Conservation (phyloP, 1,140 invertebrate genomes). For the Hermetia illucens region DNA sequence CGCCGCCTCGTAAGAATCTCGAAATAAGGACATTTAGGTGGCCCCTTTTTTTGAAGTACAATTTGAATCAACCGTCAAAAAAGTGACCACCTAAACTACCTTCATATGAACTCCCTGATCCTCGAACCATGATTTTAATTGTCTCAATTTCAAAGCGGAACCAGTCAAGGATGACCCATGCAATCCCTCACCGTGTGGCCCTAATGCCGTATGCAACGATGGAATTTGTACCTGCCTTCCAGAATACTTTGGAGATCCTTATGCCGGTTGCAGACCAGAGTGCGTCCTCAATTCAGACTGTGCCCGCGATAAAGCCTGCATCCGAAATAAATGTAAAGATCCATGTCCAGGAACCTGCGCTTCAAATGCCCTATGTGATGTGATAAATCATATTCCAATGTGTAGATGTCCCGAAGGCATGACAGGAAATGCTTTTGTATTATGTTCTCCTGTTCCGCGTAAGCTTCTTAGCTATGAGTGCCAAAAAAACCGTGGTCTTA, state of each 20-base stretch:
- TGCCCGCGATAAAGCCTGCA: conserved; percentile 52
- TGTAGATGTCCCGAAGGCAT: conserved; percentile 55
- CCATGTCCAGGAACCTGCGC: conserved; percentile 65
- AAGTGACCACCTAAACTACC: too few relatives aligned
- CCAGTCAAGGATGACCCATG: conserved; percentile 35
- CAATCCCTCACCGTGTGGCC: conserved; percentile 23
- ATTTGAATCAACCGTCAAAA: conserved; percentile 55
- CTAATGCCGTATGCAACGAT: conserved; percentile 59
- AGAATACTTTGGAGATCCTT: conserved; percentile 50
- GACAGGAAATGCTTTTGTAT: conserved; percentile 61
- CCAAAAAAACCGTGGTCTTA: conserved; percentile 14
- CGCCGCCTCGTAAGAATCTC: conserved; percentile 32
- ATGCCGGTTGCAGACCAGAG: conserved; percentile 58
- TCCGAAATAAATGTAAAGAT: conserved; percentile 55
- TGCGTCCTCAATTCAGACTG: conserved; percentile 74
- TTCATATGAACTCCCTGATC: too few relatives aligned
- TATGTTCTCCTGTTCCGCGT: conserved; percentile 32
- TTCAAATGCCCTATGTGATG: conserved; percentile 52
- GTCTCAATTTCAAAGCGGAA: too few relatives aligned
- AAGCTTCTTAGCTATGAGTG: conserved; percentile 11
- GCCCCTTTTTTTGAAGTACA: conserved; percentile 46
- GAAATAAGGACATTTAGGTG: too few relatives aligned
- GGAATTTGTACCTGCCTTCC: conserved; percentile 52
- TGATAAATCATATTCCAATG: conserved; percentile 61
- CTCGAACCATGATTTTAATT: too few relatives aligned